Base-by-base conservation (phyloP, 2,113 vertebrate genomes). In the Oncorhynchus gorbuscha region DNA sequence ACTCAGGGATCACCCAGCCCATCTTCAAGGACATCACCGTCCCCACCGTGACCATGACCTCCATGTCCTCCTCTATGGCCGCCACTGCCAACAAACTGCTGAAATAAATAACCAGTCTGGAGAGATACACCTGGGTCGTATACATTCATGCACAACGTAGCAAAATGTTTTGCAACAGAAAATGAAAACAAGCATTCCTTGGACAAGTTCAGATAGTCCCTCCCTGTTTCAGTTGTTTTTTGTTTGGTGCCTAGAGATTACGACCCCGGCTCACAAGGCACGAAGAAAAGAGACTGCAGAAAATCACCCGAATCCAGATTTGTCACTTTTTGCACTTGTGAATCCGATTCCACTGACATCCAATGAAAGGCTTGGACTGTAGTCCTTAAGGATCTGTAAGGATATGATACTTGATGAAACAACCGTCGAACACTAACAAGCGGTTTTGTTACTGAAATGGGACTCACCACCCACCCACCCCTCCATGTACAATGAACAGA, bases 11-110 rank as follows among this genome's bases (percentile, higher is more conserved):
- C 82, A 92, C 94, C 0, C 94, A 94, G 87, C 95, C 97, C 81
- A 91, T 99, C 83, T 99, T 99, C 88, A 97, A 89, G 87, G 97
- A 99, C 82, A 98, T 99, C 76, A 79, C 90, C 0, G 97, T 99
- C 75, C 96, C 97, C 64, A 94, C 96, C 65, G 93, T 88, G 12
- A 80, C 88, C 76, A 91, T 92, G 83, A 93, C 95, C 4, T 92
- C 96, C 71, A 91, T 98, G 89, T 95, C 97, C 78, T 95, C 96
- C 64, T 55, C 51, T 55, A 92, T 98, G 89, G 95, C 93, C 1
- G 96, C 51, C 51, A 55, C 51, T 98, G 74, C 93, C 95, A 55
- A 55, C 35, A 99, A 99, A 90, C 94, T 99, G 73, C 95, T 99
- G 0, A 99, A 99, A 90, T 99, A 94, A 59, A 51, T 16, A 18